These are phyloP conservation scores for Pimpla rufipes DNA, from an alignment of 2,888 invertebrate species.

Conservation along the genomic window DNA sequence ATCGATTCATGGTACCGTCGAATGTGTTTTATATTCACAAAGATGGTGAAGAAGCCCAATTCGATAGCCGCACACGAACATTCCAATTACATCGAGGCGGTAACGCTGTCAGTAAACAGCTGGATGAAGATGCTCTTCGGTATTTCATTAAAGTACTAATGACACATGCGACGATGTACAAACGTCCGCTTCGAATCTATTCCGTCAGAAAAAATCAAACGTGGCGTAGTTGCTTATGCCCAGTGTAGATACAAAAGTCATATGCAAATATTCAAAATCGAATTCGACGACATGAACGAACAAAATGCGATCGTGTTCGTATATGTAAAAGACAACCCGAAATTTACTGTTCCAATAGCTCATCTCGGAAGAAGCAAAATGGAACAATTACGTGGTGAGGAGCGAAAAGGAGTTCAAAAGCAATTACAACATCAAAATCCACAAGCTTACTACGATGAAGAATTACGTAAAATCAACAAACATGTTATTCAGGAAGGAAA, in stretches of 20 bases:
- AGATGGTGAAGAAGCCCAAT: background rate
- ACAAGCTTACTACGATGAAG: conserved; percentile 6
- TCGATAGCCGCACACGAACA: background rate
- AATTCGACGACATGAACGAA: conserved; percentile 6
- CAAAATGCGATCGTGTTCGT: conserved; percentile 4
- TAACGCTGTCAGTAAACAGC: background rate
- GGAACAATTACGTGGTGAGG: conserved; percentile 20
- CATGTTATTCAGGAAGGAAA: conserved; percentile 13
- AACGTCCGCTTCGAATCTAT: background rate
- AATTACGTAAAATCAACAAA: background rate
- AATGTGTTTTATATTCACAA: background rate
- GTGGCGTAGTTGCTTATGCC: conserved; percentile 18
- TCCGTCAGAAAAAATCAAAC: conserved; percentile 2
- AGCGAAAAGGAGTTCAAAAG: background rate
- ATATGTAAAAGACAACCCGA: conserved; percentile 9
- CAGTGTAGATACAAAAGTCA: conserved; percentile 22
- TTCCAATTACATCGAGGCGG: background rate
- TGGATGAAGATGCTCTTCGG: background rate
- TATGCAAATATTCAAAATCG: conserved; percentile 18
- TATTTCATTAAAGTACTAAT: background rate
- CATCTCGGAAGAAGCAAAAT: background rate
- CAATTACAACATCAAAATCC: background rate
- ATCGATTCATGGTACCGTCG: conserved; percentile 14
- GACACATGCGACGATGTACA: background rate
- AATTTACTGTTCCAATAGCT: conserved; percentile 22